Evolutionary conservation across 30 jellyfish, hydroid and myxozoan species (phyloP).

Genomic region (Cassiopea andromeda): DNA sequence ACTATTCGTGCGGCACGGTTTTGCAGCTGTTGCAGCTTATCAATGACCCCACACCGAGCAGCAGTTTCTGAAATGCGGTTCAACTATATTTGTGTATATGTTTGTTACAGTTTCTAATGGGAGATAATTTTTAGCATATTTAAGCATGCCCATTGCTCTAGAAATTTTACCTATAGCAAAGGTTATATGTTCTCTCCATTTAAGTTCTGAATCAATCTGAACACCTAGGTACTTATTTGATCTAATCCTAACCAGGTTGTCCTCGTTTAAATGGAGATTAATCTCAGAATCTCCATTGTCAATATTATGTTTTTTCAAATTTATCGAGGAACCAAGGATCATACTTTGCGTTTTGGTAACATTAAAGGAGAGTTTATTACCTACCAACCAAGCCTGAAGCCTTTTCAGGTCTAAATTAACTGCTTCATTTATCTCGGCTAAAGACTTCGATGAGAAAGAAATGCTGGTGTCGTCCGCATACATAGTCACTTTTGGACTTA

Average conservation of each 20-base stretch:
- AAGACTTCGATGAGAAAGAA: conserved; percentile 16
- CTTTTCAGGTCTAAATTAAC: conserved; percentile 15
- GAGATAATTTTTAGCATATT: conserved; percentile 30
- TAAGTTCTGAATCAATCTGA: conserved; percentile 23
- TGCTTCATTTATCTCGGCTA: conserved; percentile 10
- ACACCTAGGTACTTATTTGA: conserved; percentile 1
- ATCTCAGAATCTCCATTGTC: background rate
- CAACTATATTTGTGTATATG: conserved; percentile 42
- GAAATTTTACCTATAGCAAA: conserved; percentile 14
- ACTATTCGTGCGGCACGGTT: conserved; percentile 59
- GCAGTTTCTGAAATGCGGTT: conserved; percentile 57
- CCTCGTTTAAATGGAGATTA: background rate
- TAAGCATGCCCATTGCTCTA: conserved; percentile 39
- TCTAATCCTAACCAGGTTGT: background rate
- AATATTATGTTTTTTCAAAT: background rate
- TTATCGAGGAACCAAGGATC: conserved; percentile 16
- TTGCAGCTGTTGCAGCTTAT: conserved; percentile 47
- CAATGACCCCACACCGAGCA: conserved; percentile 51
- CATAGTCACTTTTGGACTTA: conserved; percentile 33
- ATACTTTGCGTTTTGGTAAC: background rate
- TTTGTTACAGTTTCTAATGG: conserved; percentile 9
- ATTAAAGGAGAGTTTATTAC: background rate
- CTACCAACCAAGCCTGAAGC: conserved; percentile 28
- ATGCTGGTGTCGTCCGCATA: conserved; percentile 47
- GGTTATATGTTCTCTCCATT: conserved; percentile 22